phyloP scores from a whole-genome alignment of 2,113 vertebrate genomes.

The Collichthys lucidus region DNA sequence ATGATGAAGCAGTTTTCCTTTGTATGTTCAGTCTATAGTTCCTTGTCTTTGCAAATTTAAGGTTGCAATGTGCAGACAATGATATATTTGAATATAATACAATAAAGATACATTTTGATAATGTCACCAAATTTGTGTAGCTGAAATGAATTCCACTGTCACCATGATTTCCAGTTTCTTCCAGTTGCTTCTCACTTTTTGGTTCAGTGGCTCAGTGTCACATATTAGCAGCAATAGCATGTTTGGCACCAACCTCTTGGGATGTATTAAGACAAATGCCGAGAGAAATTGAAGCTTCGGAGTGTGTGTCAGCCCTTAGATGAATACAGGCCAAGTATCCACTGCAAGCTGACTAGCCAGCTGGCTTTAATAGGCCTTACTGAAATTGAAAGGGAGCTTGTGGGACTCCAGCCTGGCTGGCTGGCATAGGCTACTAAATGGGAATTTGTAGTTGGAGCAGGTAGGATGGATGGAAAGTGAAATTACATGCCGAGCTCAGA shows the following conservation, averaged over 20 bases:
- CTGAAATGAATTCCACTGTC: neutral
- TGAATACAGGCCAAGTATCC: constrained; percentile 42
- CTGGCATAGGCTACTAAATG: constrained; percentile 57
- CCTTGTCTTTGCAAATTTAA: neutral
- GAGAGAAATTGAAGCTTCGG: constrained; percentile 34
- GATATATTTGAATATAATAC: neutral
- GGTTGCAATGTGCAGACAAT: neutral
- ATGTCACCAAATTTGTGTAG: neutral
- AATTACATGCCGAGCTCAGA: constrained; percentile 64
- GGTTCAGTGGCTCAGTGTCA: constrained; percentile 7
- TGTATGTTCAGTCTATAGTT: too few relatives aligned
- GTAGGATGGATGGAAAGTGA: constrained; percentile 62
- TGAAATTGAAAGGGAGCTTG: constrained; percentile 62
- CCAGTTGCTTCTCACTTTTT: neutral
- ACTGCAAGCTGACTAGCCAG: constrained; percentile 32
- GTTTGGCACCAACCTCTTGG: constrained; percentile 4
- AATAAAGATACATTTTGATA: neutral
- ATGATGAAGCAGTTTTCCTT: too few relatives aligned
- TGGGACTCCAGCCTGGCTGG: constrained; percentile 50
- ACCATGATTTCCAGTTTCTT: neutral
- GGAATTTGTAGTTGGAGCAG: constrained; percentile 55
- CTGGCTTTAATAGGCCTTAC: constrained; percentile 52
- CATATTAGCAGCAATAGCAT: constrained; percentile 8
- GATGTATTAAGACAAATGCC: constrained; percentile 45
- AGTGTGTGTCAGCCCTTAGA: constrained; percentile 29